Evolutionary conservation across 2,113 vertebrate genomes (phyloP), one percentile per base, ranked within the genome.

Genomic region (Taxidea taxus): DNA sequence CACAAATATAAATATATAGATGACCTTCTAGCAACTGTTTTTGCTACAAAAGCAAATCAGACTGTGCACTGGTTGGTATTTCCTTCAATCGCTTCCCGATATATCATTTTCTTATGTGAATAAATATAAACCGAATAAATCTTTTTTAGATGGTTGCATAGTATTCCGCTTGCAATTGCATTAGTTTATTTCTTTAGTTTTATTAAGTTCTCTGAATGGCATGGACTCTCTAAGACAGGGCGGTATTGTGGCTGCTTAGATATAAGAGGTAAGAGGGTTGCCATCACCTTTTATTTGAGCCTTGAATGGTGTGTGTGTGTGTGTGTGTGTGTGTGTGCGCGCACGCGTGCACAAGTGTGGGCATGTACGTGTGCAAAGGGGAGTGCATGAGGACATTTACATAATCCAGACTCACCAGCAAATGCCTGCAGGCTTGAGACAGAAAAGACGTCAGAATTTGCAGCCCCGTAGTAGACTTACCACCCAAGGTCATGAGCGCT

Each of bases 271-370:
- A 42, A 70, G 18, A 16, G 1, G 23, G 16, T 47, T 82, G 27
- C 75, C 27, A n/a, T 8, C 27, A 64, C 47, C 15, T 66, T 6
- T 0, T 13, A 42, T 15, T 10, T 39, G n/a, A 75, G 29, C 31
- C 47, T 11, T 34, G 20, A 9, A 27, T 29, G 66, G 1, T 31
- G 12, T 4, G 13, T 27, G 21, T 39, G 1, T 58, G 83, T 39
- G 34, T 3, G n/a, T 1, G 7, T 4, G 29, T 4, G 49, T 51
- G 49, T 51, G 49, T 51, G 49, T 0, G 14, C 3, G 49, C 3
- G 34, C 51, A 18, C 16, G 37, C 4, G 11, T 6, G 5, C 11
- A 3, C 37, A 21, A n/a, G 31, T 62, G 51, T 20, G 34, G 10
- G 18, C 74, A 47, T 6, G 20, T 21, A 25, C 72, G 34, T 9